Evolutionary conservation across 2,113 vertebrate genomes (phyloP).

Genomic region (Nothoprocta perdicaria): DNA sequence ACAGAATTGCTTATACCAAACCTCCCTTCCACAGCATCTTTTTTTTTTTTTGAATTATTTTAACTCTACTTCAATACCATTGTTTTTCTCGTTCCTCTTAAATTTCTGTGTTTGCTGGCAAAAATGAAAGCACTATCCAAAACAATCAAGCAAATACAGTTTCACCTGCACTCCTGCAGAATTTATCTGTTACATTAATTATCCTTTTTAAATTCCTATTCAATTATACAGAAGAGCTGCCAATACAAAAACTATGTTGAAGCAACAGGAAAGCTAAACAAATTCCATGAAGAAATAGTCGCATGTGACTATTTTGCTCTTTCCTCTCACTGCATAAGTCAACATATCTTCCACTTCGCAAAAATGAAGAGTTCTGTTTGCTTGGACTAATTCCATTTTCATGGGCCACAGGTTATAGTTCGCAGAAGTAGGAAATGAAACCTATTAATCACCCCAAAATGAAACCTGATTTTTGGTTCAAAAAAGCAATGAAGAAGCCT

Average conservation of each 20-base stretch:
- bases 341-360: neutral
- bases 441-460: neutral
- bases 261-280: neutral
- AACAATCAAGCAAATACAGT: neutral
- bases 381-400: neutral
- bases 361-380: neutral
- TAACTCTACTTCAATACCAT: neutral
- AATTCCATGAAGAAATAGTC: neutral
- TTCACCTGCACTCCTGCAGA: neutral
- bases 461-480: neutral
- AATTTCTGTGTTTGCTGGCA: neutral
- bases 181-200: neutral
- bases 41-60: neutral
- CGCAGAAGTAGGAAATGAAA: neutral
- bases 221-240: neutral
- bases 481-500: neutral
- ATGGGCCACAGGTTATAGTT: constrained; percentile 1
- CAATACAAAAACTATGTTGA: neutral
- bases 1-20: neutral
- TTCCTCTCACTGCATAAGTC: neutral
- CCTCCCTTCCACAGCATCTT: neutral
- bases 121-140: constrained; percentile 4
- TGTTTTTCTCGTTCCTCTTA: neutral
- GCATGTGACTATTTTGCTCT: neutral
- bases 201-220: neutral